Percentiles rank a stretch among this genome's conserved stretches.
Conservation (phyloP, 1,140 invertebrate species). For the Sipha flava region DNA sequence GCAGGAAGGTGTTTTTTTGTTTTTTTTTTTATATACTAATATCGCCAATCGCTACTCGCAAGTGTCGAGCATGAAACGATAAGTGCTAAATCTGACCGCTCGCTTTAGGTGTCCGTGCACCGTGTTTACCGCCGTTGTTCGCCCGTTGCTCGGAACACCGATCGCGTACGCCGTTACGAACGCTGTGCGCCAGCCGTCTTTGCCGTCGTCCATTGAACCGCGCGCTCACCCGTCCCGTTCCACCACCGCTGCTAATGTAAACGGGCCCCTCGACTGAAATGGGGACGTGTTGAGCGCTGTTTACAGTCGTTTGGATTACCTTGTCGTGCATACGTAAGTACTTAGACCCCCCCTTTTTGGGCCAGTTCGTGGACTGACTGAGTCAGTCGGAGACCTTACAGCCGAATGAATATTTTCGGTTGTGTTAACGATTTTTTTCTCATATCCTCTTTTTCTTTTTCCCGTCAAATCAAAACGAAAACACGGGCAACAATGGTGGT, state of each 20-base stretch:
- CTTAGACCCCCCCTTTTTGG: neutral
- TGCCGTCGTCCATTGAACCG: constrained; percentile 5
- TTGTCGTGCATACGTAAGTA: neutral
- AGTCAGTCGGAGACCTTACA: no score
- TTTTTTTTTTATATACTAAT: constrained; percentile 22
- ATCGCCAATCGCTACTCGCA: constrained; percentile 31
- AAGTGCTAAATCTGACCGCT: constrained; percentile 5
- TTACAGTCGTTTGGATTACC: neutral
- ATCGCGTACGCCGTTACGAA: neutral
- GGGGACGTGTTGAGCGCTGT: constrained; percentile 12
- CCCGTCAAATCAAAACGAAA: constrained; percentile 26
- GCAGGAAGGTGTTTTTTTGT: constrained; percentile 28
- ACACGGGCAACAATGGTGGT: neutral
- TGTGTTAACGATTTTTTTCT: constrained; percentile 22
- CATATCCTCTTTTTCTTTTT: constrained; percentile 8
- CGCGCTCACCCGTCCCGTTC: neutral
- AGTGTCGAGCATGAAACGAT: constrained; percentile 32
- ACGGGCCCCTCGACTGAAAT: neutral
- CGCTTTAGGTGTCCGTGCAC: neutral
- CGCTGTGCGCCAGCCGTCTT: neutral
- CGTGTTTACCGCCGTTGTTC: neutral
- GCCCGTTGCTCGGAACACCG: neutral
- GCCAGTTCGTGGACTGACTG: neutral
- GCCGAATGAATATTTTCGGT: neutral
- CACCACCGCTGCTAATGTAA: neutral